A percentile compares a stretch with the other conserved stretches of the same genome.
Evolutionary conservation across 2,888 invertebrate species (phyloP).

Genomic region (Ditula angustiorana): DNA sequence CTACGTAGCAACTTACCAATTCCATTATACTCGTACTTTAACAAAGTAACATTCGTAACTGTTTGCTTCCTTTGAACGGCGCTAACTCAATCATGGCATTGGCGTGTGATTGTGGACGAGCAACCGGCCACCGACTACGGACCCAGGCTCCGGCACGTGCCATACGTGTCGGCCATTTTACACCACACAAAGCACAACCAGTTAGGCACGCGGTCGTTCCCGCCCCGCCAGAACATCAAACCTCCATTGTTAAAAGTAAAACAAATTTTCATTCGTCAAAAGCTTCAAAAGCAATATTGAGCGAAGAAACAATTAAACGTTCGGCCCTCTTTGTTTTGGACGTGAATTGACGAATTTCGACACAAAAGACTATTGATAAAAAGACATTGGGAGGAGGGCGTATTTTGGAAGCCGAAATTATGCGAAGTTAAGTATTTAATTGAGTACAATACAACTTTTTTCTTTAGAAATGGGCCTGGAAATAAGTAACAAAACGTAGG

Average conservation of each 20-base stretch:
- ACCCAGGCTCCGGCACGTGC: not conserved
- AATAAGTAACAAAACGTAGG: no score
- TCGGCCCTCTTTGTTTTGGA: constrained; percentile 52
- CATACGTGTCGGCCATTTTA: constrained; percentile 57
- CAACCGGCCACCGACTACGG: not conserved
- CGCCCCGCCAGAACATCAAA: constrained; percentile 58
- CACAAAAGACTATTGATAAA: constrained; percentile 51
- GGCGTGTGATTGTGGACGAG: constrained; percentile 15
- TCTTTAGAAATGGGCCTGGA: not conserved
- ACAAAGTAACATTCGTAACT: constrained; percentile 4
- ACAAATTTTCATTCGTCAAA: constrained; percentile 64
- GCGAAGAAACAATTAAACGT: constrained; percentile 44
- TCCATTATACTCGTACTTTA: not conserved
- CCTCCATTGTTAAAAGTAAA: constrained; percentile 62
- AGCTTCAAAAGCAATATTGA: constrained; percentile 47
- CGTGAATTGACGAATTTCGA: constrained; percentile 54
- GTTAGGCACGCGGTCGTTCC: constrained; percentile 61
- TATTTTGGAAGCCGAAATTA: constrained; percentile 6
- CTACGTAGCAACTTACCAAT: not conserved
- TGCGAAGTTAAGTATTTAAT: constrained; percentile 9
- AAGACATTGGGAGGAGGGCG: constrained; percentile 9
- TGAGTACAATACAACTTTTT: not conserved
- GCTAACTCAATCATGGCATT: constrained; percentile 13
- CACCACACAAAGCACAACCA: constrained; percentile 62
- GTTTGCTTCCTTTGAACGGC: constrained; percentile 13